Evolutionary conservation across 2,797 vertebrate species (phyloP), one percentile per base, ranked within the genome.

Genomic region (Mastacembelus armatus): DNA sequence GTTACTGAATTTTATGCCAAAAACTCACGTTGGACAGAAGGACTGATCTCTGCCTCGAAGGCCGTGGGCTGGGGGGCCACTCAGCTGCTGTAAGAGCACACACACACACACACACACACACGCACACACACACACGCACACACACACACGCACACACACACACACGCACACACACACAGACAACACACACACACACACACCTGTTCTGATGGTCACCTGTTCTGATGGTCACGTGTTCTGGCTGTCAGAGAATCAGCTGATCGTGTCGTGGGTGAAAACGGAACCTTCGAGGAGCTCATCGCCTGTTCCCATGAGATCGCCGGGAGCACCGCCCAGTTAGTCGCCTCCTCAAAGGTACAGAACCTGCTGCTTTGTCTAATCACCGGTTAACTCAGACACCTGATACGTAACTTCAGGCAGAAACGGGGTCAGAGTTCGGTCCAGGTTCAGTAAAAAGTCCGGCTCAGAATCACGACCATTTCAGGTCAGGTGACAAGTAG

Each of bases 1-100:
- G 91, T 93, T 11, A 96, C 96, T 32, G 98, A 99, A 16, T 99
- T 99, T 80, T 99, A 99, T 2, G 98, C 96, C 84, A 97, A 95
- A 92, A 99, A 99, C 86, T 99, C 98, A 22, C 92, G 96, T 22
- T 99, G 98, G 98, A 98, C 97, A 0, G 97, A 99, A 81, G 98
- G 98, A 6, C 94, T 99, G 33, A 97, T 99, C 84, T 99, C 97
- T 0, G 98, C 98, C n/a, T 97, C 98, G 29, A 99, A 99, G 87
- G 95, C 97, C 0, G 98, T 99, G 35, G 98, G 98, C 74, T 99
- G 97, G 97, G 97, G 96, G 43, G 98, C 91, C 78, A 98, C 96
- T 0, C 87, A 98, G 84, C 92, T 99, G 95, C 95, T 99, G 98
- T 99, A 91, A 85, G 93, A 45, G 8, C 10, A 51, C 16, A 10